These are phyloP conservation scores for Hedychridium roseum DNA, from an alignment of 2,888 invertebrate genomes.

Conservation along the genomic window DNA sequence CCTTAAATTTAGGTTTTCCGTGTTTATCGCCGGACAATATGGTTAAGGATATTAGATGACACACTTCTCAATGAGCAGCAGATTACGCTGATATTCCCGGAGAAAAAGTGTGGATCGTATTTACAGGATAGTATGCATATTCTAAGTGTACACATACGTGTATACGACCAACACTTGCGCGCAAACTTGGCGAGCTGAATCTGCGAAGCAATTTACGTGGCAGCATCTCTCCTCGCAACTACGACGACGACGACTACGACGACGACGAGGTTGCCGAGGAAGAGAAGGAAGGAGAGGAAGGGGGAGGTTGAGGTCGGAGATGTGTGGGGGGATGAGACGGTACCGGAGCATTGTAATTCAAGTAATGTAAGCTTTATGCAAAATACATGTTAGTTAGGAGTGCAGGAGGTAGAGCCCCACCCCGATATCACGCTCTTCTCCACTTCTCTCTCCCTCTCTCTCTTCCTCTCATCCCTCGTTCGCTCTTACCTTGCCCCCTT, in stretches of 20 bases:
- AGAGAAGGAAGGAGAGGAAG: constrained; percentile 14
- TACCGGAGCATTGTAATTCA: constrained; percentile 61
- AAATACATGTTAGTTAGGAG: constrained; percentile 63
- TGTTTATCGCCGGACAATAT: too few relatives aligned
- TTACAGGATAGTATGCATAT: too few relatives aligned
- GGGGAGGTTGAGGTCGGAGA: constrained; percentile 13
- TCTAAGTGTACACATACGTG: constrained; percentile 20
- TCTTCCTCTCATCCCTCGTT: constrained; percentile 28
- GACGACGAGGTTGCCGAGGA: constrained; percentile 11
- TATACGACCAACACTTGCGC: constrained; percentile 37
- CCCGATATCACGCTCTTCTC: background rate
- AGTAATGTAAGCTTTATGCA: constrained; percentile 64
- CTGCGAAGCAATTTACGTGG: constrained; percentile 59
- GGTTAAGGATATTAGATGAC: too few relatives aligned
- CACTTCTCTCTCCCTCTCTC: constrained; percentile 8
- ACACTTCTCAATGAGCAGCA: too few relatives aligned
- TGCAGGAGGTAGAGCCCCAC: constrained; percentile 55
- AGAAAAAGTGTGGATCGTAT: too few relatives aligned
- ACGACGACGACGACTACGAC: constrained; percentile 21
- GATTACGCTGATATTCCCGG: too few relatives aligned
- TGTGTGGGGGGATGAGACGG: constrained; percentile 50
- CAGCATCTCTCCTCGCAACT: constrained; percentile 47
- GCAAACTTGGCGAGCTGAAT: constrained; percentile 42
- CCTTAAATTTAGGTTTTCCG: too few relatives aligned
- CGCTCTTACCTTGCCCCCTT: constrained; percentile 20